Base-by-base conservation (phyloP, 2,113 vertebrate species). In the Rousettus leschenaultii region DNA sequence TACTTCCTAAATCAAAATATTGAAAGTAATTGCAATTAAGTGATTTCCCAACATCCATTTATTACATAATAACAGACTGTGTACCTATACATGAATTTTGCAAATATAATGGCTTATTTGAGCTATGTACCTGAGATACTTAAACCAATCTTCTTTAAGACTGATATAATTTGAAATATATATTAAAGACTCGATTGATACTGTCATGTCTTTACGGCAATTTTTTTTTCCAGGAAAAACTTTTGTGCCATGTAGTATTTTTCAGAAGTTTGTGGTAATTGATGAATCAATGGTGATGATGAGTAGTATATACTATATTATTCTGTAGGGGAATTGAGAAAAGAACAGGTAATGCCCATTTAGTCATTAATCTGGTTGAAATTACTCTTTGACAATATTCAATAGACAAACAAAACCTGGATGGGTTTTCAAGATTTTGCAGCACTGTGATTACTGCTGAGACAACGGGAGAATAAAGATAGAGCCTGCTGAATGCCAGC, bases 1-100 rank as follows among this genome's bases (percentile, higher is more conserved):
- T 94, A 71, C 35, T 78, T 94, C 66, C 26, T 87, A 83, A 90
- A 80, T 94, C 18, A 74, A 94, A 92, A 55, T 55, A 68, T 14
- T 79, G 19, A 82, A 66, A 88, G 38, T 40, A 70, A 68, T 48
- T 90, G 9, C 4, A 75, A 57, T 73, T 40, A 73, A 78, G 28
- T 92, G 16, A 89, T 86, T 95, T 45, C 30, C 40, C 16, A 91
- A 61, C 13, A 24, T 53, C 15, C 6, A 55, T 59, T 83, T 66
- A 88, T 63, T 48, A 75, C 65, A 30, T 57, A 59, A 65, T 66
- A 19, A 94, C 43, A 70, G 61, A 73, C 3, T 87, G 40, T 13
- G 18, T 85, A 68, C 10, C 57, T 74, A 43, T 8, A 45, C 38
- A 24, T 80, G 35, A 68, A 66, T 93, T 84, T 94, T 94, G 51